A percentile compares a stretch with the other conserved stretches of the same genome.
phyloP scores from a whole-genome alignment of 2,113 vertebrate genomes.

The Carollia perspicillata region DNA sequence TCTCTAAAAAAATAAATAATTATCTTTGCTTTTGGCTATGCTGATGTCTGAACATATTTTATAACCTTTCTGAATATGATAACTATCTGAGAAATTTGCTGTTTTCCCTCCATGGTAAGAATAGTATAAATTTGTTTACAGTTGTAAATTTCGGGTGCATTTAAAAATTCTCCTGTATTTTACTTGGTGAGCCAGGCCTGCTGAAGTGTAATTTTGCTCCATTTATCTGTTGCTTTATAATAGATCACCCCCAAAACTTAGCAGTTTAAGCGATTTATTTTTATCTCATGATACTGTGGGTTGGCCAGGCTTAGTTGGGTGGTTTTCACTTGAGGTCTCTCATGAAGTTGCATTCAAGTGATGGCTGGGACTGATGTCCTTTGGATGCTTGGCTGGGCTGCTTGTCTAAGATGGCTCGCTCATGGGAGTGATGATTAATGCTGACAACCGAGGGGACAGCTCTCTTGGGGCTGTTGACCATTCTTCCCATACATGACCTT shows the following conservation, averaged over 20 bases:
- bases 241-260: background rate
- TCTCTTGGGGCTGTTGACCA: background rate
- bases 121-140: background rate
- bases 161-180: background rate
- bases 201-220: background rate
- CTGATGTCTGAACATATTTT: background rate
- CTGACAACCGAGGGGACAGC: too few species aligned
- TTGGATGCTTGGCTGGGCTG: background rate
- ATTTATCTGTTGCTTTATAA: background rate
- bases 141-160: background rate
- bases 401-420: too few species aligned
- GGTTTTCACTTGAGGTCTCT: background rate
- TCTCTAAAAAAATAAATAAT: background rate
- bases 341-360: too few species aligned
- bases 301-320: background rate
- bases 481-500: background rate
- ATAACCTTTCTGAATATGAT: background rate
- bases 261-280: background rate
- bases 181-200: background rate
- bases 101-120: background rate
- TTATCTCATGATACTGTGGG: background rate
- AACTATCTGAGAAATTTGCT: background rate
- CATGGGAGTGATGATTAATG: background rate
- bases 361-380: background rate
- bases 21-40: background rate